Percentiles rank a stretch among this genome's conserved stretches.
Evolutionary conservation across 2,888 invertebrate genomes (phyloP).

Genomic region (Napeogenes inachia): DNA sequence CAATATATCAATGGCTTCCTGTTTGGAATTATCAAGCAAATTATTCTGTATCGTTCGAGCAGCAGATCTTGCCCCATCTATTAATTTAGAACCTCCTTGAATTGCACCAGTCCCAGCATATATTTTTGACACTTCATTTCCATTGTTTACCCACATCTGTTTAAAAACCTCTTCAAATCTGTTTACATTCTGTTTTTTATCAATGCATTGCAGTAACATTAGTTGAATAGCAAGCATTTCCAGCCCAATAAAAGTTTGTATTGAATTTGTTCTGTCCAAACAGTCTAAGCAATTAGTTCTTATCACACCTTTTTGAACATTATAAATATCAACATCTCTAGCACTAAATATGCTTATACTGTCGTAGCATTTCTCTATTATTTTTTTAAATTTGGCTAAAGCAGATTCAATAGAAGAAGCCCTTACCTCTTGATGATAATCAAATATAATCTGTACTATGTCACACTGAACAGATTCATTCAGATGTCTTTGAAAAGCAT

Average conservation of each 20-base stretch:
- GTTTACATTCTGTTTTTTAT: constrained; percentile 92
- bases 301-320: constrained; percentile 92
- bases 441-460: constrained; percentile 93
- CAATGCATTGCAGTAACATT: constrained; percentile 83
- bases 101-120: constrained; percentile 99
- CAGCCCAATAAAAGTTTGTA: constrained; percentile 95
- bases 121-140: constrained; percentile 99
- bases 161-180: constrained; percentile 96
- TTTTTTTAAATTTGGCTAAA: constrained; percentile 87
- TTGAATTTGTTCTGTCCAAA: constrained; percentile 98
- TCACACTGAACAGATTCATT: constrained; percentile 88
- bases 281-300: constrained; percentile 99
- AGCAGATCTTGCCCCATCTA: constrained; percentile 98
- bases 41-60: constrained; percentile 99
- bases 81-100: constrained; percentile 96
- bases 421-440: constrained; percentile 96
- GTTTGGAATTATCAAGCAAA: constrained; percentile 95
- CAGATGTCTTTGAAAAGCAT: constrained; percentile 94
- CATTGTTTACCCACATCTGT: constrained; percentile 98
- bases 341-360: constrained; percentile 85
- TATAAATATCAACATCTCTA: constrained; percentile 69
- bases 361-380: constrained; percentile 85
- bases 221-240: constrained; percentile 83
- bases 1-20: constrained; percentile 98
- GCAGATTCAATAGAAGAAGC: constrained; percentile 87